A percentile compares a stretch with the other conserved stretches of the same genome.
Evolutionary conservation across 2,888 invertebrate species (phyloP).

Genomic region (Thecophora atra): DNA sequence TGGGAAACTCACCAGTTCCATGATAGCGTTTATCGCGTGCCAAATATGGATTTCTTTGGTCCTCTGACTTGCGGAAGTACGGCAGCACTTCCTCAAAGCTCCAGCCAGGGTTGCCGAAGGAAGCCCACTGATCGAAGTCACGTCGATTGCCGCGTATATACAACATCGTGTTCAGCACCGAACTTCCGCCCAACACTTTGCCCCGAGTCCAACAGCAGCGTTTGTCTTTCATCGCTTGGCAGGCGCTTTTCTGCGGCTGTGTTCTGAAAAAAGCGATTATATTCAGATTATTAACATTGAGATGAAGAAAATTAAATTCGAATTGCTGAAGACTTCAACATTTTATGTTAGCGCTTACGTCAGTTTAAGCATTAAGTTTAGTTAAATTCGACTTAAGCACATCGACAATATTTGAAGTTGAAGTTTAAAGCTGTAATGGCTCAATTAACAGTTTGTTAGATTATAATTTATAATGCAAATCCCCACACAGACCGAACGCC

Average conservation of each 20-base stretch:
- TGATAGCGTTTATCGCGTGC: constrained; percentile 79
- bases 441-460: too few species aligned
- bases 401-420: too few species aligned
- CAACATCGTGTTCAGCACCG: constrained; percentile 89
- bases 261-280: constrained; percentile 70
- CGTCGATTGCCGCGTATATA: constrained; percentile 88
- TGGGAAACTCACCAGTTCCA: constrained; percentile 73
- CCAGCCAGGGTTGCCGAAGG: constrained; percentile 89
- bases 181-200: constrained; percentile 87
- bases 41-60: constrained; percentile 88
- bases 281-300: constrained; percentile 11
- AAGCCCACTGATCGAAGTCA: constrained; percentile 89
- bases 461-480: too few species aligned
- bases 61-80: constrained; percentile 87
- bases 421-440: too few species aligned
- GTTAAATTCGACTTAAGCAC: too few species aligned
- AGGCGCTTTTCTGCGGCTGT: constrained; percentile 83
- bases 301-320: too few species aligned
- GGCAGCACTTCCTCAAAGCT: constrained; percentile 81
- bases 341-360: too few species aligned
- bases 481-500: too few species aligned
- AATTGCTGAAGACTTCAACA: too few species aligned
- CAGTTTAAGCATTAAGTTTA: too few species aligned
- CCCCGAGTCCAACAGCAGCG: constrained; percentile 91
- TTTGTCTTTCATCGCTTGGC: constrained; percentile 85